These are phyloP conservation scores for Cheilosia vulpina DNA, from an alignment of 2,888 invertebrate species.

Conservation along the genomic window DNA sequence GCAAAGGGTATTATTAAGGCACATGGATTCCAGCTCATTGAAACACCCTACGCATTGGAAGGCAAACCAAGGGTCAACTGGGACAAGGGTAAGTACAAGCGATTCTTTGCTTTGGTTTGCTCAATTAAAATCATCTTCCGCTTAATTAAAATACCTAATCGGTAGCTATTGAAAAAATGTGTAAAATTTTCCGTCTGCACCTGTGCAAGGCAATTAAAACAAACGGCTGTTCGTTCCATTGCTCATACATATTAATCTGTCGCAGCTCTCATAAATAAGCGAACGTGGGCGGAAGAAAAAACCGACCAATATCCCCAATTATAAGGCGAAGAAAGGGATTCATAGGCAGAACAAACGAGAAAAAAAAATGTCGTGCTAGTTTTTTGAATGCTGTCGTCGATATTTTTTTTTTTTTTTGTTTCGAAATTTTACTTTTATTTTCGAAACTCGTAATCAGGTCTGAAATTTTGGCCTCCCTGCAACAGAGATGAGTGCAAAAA, in stretches of 20 bases:
- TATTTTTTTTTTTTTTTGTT: constrained; percentile 40
- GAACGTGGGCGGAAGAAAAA: constrained; percentile 62
- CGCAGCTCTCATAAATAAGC: constrained; percentile 59
- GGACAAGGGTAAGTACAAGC: constrained; percentile 87
- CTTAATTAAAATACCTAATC: constrained; percentile 42
- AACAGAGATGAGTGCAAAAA: constrained; percentile 71
- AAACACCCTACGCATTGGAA: constrained; percentile 90
- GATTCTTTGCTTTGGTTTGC: background rate
- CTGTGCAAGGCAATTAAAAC: constrained; percentile 67
- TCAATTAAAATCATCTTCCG: constrained; percentile 20
- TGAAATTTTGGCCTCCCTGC: constrained; percentile 47
- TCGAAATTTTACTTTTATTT: constrained; percentile 52
- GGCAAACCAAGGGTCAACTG: constrained; percentile 91
- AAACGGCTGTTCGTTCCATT: constrained; percentile 60
- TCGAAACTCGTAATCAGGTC: constrained; percentile 46
- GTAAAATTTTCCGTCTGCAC: constrained; percentile 46
- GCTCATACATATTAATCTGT: constrained; percentile 65
- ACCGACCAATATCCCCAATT: constrained; percentile 60
- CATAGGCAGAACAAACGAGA: constrained; percentile 18
- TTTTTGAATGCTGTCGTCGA: constrained; percentile 46
- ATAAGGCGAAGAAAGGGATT: constrained; percentile 31
- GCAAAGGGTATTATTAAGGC: constrained; percentile 87
- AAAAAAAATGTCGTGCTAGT: constrained; percentile 28
- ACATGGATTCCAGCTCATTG: constrained; percentile 88
- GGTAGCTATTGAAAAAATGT: background rate